These are phyloP conservation scores for Gobius niger DNA, from an alignment of 2,113 vertebrate genomes.

Conservation along the genomic window DNA sequence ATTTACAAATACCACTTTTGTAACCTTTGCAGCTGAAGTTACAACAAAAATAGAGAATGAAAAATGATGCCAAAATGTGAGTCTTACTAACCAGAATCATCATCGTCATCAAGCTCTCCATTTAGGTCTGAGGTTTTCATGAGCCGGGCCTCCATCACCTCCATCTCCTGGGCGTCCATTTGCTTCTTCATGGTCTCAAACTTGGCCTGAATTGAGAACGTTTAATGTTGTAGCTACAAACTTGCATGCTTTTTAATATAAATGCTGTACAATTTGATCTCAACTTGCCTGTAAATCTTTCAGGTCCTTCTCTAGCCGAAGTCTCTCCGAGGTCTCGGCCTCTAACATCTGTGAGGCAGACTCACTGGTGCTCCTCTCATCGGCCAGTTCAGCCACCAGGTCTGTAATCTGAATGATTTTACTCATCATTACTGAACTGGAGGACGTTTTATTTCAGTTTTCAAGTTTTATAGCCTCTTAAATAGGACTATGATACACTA, in stretches of 20 bases:
- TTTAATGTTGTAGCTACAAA: not conserved
- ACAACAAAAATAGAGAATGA: not conserved
- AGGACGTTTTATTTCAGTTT: too few species aligned
- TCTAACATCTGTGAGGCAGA: conserved; percentile 95
- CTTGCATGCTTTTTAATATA: not conserved
- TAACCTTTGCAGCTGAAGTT: conserved; percentile 9
- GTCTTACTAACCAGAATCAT: conserved; percentile 76
- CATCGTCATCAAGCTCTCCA: conserved; percentile 83
- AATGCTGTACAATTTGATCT: not conserved
- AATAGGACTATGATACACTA: too few species aligned
- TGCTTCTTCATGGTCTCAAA: conserved; percentile 89
- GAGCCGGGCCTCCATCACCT: conserved; percentile 94
- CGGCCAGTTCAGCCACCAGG: conserved; percentile 89
- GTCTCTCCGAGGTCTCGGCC: conserved; percentile 87
- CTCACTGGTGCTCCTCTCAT: conserved; percentile 95
- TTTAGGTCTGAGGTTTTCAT: conserved; percentile 91
- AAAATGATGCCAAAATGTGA: not conserved
- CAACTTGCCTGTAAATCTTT: conserved; percentile 89
- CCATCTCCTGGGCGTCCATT: conserved; percentile 93
- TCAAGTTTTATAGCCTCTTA: too few species aligned
- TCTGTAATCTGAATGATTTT: conserved; percentile 83
- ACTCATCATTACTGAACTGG: too few species aligned
- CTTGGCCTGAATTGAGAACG: conserved; percentile 78
- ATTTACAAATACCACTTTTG: conserved; percentile 41
- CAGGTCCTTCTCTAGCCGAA: conserved; percentile 92